Percentiles rank a stretch among this genome's conserved stretches.
phyloP scores from a whole-genome alignment of 2,797 vertebrate genomes.

The Peromyscus attwateri region DNA sequence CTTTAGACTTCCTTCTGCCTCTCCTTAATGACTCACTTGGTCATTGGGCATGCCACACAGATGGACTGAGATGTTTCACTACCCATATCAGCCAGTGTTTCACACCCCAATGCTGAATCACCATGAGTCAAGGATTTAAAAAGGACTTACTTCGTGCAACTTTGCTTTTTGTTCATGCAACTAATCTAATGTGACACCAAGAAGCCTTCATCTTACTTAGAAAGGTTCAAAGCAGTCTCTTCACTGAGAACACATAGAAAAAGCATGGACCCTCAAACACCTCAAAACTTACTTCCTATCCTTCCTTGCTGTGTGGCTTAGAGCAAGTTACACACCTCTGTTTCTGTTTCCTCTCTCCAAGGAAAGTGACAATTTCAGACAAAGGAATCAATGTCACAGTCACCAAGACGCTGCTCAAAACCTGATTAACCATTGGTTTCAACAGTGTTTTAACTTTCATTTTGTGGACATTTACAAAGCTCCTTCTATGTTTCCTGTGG shows the following conservation, averaged over 20 bases:
- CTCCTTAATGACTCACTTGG: neutral
- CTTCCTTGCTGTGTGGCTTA: neutral
- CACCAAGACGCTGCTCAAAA: neutral
- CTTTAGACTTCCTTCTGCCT: neutral
- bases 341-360: neutral
- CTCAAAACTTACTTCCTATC: neutral
- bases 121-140: neutral
- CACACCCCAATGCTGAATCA: neutral
- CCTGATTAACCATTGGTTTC: neutral
- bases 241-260: neutral
- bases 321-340: rapidly evolving
- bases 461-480: neutral
- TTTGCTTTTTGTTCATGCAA: neutral
- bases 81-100: rapidly evolving
- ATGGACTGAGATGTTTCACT: no score
- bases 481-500: neutral
- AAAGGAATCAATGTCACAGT: neutral
- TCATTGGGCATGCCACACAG: neutral
- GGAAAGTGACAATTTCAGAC: neutral
- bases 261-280: neutral
- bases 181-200: neutral
- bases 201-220: neutral
- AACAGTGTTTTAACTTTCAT: neutral
- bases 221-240: neutral
- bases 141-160: neutral